Evolutionary conservation across 30 jellyfish, hydroid and myxozoan genomes (phyloP).

Genomic region (Cassiopea xamachana): DNA sequence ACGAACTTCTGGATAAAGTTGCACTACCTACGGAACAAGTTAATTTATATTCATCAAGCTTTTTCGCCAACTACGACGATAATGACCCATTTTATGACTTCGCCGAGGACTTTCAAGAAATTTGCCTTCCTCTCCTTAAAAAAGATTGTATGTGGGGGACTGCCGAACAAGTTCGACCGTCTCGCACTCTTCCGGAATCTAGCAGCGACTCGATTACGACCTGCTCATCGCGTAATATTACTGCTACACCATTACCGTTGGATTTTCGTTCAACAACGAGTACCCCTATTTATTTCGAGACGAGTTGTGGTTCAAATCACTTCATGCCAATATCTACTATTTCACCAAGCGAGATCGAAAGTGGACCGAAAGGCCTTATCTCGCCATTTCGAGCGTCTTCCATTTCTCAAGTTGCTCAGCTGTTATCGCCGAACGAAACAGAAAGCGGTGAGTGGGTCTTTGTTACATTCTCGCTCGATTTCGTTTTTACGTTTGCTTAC

Average conservation of each 20-base stretch:
- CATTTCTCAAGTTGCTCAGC: constrained; percentile 2
- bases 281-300: constrained; percentile 56
- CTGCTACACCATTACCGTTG: constrained; percentile 77
- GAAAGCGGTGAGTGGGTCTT: constrained; percentile 82
- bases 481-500: neutral
- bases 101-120: constrained; percentile 70
- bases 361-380: constrained; percentile 28
- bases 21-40: constrained; percentile 32
- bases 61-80: constrained; percentile 28
- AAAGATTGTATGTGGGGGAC: constrained; percentile 84
- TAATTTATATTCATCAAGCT: constrained; percentile 21
- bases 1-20: constrained; percentile 22
- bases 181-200: constrained; percentile 44
- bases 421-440: constrained; percentile 80
- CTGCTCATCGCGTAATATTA: constrained; percentile 48
- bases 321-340: constrained; percentile 59
- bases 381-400: constrained; percentile 53
- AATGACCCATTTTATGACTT: constrained; percentile 65
- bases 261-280: constrained; percentile 70
- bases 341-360: constrained; percentile 52
- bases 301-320: constrained; percentile 26
- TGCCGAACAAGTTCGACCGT: constrained; percentile 57
- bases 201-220: constrained; percentile 31
- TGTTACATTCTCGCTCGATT: neutral
- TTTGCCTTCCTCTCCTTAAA: constrained; percentile 62